A percentile compares a stretch with the other conserved stretches of the same genome.
phyloP scores from a whole-genome alignment of 2,888 invertebrate genomes.

The Aphelenchoides bicaudatus region DNA sequence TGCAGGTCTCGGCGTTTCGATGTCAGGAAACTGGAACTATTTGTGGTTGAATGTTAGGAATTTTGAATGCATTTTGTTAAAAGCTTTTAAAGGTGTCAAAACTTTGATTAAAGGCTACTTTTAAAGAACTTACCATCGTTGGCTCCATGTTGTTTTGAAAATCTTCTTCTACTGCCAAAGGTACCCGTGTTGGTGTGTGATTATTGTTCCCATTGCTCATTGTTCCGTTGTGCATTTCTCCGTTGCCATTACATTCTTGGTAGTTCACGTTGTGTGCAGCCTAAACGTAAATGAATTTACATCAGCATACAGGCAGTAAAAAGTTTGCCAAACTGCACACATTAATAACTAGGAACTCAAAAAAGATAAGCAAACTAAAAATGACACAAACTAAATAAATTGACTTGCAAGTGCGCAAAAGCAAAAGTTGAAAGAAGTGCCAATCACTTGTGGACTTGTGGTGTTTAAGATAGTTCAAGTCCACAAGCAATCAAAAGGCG shows the following conservation, averaged over 20 bases:
- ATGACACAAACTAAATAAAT: no score
- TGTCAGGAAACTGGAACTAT: constrained; percentile 21
- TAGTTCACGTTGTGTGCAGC: constrained; percentile 28
- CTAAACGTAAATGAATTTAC: no score
- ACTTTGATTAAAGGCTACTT: constrained; percentile 2
- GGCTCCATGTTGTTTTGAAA: constrained; percentile 21
- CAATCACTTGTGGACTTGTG: no score
- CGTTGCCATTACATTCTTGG: constrained; percentile 20
- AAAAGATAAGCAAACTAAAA: constrained; percentile 1
- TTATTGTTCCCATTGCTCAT: constrained; percentile 14
- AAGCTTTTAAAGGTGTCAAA: not conserved
- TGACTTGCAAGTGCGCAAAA: no score
- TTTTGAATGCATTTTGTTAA: no score
- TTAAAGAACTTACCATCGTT: constrained; percentile 16
- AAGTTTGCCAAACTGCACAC: constrained; percentile 18
- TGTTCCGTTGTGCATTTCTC: constrained; percentile 10
- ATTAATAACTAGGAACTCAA: not conserved
- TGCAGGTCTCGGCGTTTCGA: no score
- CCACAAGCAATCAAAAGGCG: no score
- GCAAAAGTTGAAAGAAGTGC: no score
- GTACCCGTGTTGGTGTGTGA: constrained; percentile 2
- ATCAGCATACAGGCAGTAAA: no score
- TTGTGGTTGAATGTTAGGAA: no score
- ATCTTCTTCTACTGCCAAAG: constrained; percentile 5
- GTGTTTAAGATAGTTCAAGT: no score